A percentile compares a stretch with the other conserved stretches of the same genome.
These are phyloP conservation scores for Lithosia quadra DNA, from an alignment of 2,888 invertebrate species.

Conservation along the genomic window DNA sequence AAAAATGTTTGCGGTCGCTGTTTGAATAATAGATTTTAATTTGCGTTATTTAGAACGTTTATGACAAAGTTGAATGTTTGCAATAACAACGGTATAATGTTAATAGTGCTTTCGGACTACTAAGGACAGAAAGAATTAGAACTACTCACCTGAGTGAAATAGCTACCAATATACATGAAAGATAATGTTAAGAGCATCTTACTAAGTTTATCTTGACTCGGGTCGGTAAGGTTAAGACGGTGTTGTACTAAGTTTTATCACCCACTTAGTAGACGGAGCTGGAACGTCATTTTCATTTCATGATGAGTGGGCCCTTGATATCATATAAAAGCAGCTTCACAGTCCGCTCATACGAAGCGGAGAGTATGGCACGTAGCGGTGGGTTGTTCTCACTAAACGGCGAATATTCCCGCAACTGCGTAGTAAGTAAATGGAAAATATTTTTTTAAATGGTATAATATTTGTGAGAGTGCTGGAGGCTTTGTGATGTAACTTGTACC, in stretches of 20 bases:
- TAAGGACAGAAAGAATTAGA: neutral
- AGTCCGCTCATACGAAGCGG: neutral
- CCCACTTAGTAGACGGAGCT: neutral
- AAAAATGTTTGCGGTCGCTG: constrained; percentile 39
- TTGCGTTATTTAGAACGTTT: constrained; percentile 30
- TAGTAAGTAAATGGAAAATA: too few relatives aligned
- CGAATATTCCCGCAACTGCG: too few relatives aligned
- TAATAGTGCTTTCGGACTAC: neutral
- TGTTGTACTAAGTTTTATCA: constrained; percentile 1
- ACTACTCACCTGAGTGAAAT: neutral
- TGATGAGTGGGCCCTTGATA: neutral
- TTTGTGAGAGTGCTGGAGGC: too few relatives aligned
- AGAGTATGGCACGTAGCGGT: neutral
- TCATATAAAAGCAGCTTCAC: neutral
- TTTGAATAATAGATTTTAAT: constrained; percentile 47
- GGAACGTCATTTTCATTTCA: neutral
- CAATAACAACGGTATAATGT: constrained; percentile 3
- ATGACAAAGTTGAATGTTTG: neutral
- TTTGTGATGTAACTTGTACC: too few relatives aligned
- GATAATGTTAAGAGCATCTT: constrained; percentile 5
- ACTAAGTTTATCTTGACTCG: neutral
- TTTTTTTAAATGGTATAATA: too few relatives aligned
- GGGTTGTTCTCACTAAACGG: too few relatives aligned
- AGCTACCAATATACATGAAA: neutral
- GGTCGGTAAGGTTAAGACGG: neutral